Conservation (phyloP, 2,797 vertebrate genomes). For the Cuculus canorus region DNA sequence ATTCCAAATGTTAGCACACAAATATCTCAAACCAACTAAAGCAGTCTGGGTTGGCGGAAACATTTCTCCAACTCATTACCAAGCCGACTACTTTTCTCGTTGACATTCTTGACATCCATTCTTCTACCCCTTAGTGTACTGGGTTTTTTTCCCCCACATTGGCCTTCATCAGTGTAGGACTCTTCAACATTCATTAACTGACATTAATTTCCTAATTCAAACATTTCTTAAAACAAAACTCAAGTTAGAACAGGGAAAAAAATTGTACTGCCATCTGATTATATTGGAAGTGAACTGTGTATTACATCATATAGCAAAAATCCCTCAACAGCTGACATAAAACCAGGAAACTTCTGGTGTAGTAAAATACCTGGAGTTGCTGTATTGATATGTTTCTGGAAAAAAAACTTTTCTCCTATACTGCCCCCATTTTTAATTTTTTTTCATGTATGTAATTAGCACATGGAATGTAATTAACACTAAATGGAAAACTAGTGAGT, state of each 20-base stretch:
- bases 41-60: background rate
- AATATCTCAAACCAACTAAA: background rate
- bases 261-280: background rate
- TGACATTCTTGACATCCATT: background rate
- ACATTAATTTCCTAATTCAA: background rate
- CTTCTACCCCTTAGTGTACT: background rate
- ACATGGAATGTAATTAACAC: background rate
- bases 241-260: background rate
- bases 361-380: background rate
- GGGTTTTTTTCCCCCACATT: background rate
- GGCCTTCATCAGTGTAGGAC: background rate
- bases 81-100: background rate
- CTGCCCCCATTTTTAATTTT: background rate
- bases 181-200: background rate
- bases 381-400: background rate
- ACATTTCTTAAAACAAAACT: background rate
- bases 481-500: background rate
- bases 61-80: background rate
- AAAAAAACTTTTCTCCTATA: no score
- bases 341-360: background rate
- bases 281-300: background rate
- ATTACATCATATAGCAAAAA: background rate
- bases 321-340: background rate
- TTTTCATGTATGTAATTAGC: no score
- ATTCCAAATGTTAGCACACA: background rate